Percentiles rank a stretch among this genome's conserved stretches.
Evolutionary conservation across 2,113 vertebrate genomes (phyloP).

Genomic region (Benitochromis conjunctus): DNA sequence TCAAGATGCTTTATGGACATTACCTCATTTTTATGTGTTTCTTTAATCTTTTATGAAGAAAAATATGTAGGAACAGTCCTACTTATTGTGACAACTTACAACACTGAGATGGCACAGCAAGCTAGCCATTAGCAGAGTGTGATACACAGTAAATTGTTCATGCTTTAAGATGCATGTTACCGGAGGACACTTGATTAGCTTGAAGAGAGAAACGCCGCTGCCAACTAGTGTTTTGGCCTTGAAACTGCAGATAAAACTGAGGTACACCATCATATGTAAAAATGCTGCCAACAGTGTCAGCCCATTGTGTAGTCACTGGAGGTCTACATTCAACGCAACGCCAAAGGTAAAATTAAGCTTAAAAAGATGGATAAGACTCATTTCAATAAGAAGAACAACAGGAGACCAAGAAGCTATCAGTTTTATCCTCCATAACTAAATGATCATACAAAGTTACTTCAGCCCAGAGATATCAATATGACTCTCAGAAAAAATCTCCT

Average conservation of each 20-base stretch:
- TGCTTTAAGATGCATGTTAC: no score
- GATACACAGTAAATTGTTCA: no score
- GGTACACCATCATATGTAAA: no score
- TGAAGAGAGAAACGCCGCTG: neutral
- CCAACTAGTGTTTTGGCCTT: neutral
- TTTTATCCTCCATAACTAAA: fast-evolving
- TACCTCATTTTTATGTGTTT: fast-evolving
- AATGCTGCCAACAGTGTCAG: neutral
- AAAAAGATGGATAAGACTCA: neutral
- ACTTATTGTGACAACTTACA: no score
- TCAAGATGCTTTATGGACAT: neutral
- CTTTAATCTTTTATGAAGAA: neutral
- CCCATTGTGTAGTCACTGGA: no score
- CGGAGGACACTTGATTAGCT: neutral
- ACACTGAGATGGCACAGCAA: neutral
- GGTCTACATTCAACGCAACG: fast-evolving
- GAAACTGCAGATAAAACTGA: neutral
- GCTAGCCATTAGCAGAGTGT: neutral
- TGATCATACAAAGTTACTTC: fast-evolving
- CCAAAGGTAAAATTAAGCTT: neutral
- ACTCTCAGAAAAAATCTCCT: neutral
- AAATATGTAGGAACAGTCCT: neutral
- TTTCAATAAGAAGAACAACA: neutral
- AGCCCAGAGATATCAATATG: fast-evolving
- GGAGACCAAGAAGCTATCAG: fast-evolving